phyloP scores from a whole-genome alignment of 2,888 invertebrate species.

The Halocaridina rubra region DNA sequence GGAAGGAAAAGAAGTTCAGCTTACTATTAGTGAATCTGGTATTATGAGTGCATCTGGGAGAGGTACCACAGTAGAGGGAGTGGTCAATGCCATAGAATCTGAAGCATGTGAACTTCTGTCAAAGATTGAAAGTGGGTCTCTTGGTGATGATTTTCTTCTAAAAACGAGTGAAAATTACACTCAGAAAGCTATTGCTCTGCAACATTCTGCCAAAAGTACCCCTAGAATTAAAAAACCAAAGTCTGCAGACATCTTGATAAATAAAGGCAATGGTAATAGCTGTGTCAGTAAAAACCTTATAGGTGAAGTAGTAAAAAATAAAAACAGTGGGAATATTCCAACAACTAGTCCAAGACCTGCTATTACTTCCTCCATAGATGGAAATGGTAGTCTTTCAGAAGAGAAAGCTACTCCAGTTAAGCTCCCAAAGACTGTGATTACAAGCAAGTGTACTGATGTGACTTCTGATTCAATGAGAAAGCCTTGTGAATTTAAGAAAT shows the following conservation, averaged over 20 bases:
- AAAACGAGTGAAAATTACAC: not conserved
- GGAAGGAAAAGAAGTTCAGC: constrained; percentile 76
- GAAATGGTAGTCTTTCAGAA: not conserved
- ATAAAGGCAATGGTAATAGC: not conserved
- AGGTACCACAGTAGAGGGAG: constrained; percentile 53
- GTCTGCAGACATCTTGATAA: not conserved
- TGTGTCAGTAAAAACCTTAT: too few relatives aligned
- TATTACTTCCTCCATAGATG: not conserved
- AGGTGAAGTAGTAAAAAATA: too few relatives aligned
- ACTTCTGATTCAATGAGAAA: not conserved
- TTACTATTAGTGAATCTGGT: constrained; percentile 76
- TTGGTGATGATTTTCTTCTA: constrained; percentile 38
- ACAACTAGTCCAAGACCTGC: not conserved
- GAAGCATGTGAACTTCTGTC: constrained; percentile 59
- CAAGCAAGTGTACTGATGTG: not conserved
- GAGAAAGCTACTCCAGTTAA: not conserved
- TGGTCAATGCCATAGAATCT: constrained; percentile 52
- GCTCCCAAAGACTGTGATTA: not conserved
- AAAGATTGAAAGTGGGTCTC: constrained; percentile 54
- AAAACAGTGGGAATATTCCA: not conserved
- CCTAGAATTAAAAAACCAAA: not conserved
- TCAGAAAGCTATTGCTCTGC: not conserved
- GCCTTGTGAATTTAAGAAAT: not conserved
- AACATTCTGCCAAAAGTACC: not conserved
- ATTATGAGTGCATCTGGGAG: constrained; percentile 59